Conservation (phyloP, 2,888 invertebrate species). For the Epistrophella euchroma region DNA sequence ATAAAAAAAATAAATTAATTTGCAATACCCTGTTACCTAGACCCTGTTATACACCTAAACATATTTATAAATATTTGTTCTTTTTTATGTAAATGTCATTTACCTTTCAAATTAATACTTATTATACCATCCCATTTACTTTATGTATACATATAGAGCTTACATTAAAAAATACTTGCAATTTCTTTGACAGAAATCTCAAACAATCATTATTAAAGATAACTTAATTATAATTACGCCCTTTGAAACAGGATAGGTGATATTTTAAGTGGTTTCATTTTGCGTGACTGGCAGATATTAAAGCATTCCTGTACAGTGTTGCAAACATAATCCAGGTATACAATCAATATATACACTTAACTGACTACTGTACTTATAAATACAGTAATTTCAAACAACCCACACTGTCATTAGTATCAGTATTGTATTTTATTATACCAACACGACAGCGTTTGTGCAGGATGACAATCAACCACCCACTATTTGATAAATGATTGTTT, state of each 20-base stretch:
- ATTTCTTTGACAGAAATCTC: slow-evolving; percentile 17
- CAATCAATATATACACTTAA: neutral
- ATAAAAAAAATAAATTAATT: too few relatives aligned
- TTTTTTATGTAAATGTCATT: neutral
- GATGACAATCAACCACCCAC: slow-evolving; percentile 20
- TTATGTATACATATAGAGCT: neutral
- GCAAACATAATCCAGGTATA: neutral
- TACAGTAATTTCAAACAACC: slow-evolving; percentile 23
- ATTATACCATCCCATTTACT: neutral
- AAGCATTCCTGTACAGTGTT: neutral
- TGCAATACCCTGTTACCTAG: too few relatives aligned
- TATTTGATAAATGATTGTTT: slow-evolving; percentile 59
- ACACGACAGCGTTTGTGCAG: slow-evolving; percentile 5
- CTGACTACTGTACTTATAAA: neutral
- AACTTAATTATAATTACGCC: slow-evolving; percentile 57
- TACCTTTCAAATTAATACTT: neutral
- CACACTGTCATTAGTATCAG: slow-evolving; percentile 24
- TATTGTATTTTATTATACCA: slow-evolving; percentile 31
- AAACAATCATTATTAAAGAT: slow-evolving; percentile 52
- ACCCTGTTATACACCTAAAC: too few relatives aligned
- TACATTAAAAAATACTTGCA: neutral
- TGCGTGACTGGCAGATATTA: slow-evolving; percentile 1
- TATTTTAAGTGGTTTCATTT: slow-evolving; percentile 56
- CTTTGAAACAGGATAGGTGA: slow-evolving; percentile 42
- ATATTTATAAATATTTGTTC: neutral